Evolutionary conservation across 2,797 vertebrate species (phyloP), one percentile per base, ranked within the genome.

Genomic region (Sebastolobus alascanus): DNA sequence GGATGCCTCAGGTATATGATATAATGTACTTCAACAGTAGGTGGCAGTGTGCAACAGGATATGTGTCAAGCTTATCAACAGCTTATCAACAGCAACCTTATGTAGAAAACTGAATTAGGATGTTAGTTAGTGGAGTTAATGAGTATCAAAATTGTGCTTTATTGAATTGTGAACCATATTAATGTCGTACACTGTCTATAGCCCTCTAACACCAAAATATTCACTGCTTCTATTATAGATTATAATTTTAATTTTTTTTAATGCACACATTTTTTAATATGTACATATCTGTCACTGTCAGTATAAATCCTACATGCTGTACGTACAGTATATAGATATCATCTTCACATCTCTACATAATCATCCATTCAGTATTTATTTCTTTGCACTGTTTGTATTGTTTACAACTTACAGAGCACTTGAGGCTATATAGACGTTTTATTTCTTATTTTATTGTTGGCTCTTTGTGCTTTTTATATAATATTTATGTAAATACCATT

Each of bases 1-100:
- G 20, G 18, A 16, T 22, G 8, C 1, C n/a, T 3, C 18, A 25
- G 27, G 2, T 14, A 2, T 52, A 27, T 22, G 22, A 54, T 8
- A 1, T 38, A 0, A 22, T 6, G 1, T 35, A 4, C 10, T 31
- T 0, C 12, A 58, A 14, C 92, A 80, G 56, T 64, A 91, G 89
- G 68, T 74, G 90, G 88, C 90, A 83, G 78, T 89, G 43, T 88
- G 31, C 63, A 71, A 61, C 63, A 80, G 18, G 1, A 46, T 55
- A 14, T 68, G 14, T 31, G 20, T 66, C n/a, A 6, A 11, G 5
- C 4, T n/a, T 2, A 25, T 25, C 25, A 25, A 25, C 25, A 25
- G 25, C 25, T 25, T 25, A 25, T 25, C 25, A 25, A 25, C 25
- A 25, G 25, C 16, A 16, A 67, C 4, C 3, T 11, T 1, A 27